These are phyloP conservation scores for Conus canariensis DNA, from an alignment of 2,888 invertebrate genomes.

Conservation along the genomic window DNA sequence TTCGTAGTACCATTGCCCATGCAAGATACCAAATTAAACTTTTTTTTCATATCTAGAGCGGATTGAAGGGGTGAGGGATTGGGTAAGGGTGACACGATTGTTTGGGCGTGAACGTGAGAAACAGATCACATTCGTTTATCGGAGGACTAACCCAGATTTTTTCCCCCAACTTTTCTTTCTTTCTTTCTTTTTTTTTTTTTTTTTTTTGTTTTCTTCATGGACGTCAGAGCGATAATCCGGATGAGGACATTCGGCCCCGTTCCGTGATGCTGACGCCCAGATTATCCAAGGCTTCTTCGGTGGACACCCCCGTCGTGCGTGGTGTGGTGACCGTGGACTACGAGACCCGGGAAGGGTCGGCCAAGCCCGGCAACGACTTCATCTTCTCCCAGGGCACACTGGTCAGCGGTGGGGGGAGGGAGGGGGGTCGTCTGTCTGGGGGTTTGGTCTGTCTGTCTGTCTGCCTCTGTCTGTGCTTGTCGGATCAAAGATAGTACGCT, in stretches of 20 bases:
- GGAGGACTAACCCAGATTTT: too few species aligned
- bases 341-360: constrained; percentile 76
- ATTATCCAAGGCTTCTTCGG: neutral
- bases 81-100: neutral
- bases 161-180: too few species aligned
- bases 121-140: too few species aligned
- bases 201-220: neutral
- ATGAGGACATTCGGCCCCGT: too few species aligned
- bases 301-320: too few species aligned
- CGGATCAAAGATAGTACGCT: too few species aligned
- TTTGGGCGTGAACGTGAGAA: constrained; percentile 28
- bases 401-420: constrained; percentile 56
- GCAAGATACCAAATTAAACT: too few species aligned
- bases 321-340: constrained; percentile 71
- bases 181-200: neutral
- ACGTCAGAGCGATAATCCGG: neutral
- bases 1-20: too few species aligned
- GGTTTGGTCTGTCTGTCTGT: too few species aligned
- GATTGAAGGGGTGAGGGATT: too few species aligned
- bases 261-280: neutral
- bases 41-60: too few species aligned
- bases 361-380: constrained; percentile 74
- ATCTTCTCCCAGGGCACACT: constrained; percentile 66
- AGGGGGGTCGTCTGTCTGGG: neutral
- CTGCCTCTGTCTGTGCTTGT: too few species aligned